These are phyloP conservation scores for Popillia japonica DNA, from an alignment of 1,140 invertebrate genomes.

Conservation along the genomic window DNA sequence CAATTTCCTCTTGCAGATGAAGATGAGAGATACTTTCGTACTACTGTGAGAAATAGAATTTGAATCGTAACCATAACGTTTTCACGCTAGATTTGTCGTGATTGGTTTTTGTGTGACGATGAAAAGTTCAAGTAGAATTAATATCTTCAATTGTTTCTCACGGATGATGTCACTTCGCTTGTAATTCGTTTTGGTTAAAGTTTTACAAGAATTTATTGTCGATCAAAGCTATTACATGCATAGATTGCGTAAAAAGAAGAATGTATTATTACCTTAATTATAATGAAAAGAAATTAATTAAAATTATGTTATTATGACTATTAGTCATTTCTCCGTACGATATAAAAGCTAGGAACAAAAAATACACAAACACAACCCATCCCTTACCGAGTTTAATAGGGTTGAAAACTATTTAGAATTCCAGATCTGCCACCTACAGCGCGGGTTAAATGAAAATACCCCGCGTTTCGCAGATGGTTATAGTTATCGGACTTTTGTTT, in stretches of 20 bases:
- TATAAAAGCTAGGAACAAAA: not conserved
- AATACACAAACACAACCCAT: not conserved
- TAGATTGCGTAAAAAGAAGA: not conserved
- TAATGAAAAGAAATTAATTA: not conserved
- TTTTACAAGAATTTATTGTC: not conserved
- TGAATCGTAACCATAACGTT: slow-evolving; percentile 21
- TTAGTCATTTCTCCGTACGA: not conserved
- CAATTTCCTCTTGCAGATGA: not conserved
- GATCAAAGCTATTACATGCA: not conserved
- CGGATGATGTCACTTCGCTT: not conserved
- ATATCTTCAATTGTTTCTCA: slow-evolving; percentile 23
- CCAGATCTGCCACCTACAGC: not conserved
- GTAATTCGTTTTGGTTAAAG: not conserved
- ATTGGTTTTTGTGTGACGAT: not conserved
- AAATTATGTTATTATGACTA: not conserved
- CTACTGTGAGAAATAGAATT: not conserved
- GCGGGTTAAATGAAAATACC: slow-evolving; percentile 16
- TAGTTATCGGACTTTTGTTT: slow-evolving; percentile 4
- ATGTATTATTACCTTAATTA: not conserved
- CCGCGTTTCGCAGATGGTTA: slow-evolving; percentile 10
- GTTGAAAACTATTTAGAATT: not conserved
- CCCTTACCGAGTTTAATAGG: not conserved
- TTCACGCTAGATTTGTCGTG: slow-evolving; percentile 6
- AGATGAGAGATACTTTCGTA: not conserved
- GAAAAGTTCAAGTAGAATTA: slow-evolving; percentile 4